Conservation (phyloP, 2,113 vertebrate genomes). For the Neomonachus schauinslandi region DNA sequence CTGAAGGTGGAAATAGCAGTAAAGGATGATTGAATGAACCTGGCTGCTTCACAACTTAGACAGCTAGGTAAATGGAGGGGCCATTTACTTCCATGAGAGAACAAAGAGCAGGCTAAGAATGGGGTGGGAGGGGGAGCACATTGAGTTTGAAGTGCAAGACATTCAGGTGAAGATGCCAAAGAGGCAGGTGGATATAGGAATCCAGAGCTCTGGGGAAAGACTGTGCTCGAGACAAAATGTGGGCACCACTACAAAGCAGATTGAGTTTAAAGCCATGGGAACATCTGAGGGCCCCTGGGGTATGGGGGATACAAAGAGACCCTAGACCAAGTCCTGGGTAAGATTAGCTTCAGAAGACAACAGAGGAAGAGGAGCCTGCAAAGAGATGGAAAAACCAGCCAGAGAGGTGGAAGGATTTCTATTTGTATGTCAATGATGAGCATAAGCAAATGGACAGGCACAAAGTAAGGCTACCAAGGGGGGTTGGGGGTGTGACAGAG, state of each 20-base stretch:
- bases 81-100: not conserved
- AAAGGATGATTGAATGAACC: not conserved
- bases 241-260: not conserved
- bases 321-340: not conserved
- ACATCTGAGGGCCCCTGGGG: not conserved
- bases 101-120: not conserved
- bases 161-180: accelerated
- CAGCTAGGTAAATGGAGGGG: not conserved
- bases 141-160: not conserved
- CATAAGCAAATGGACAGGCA: accelerated
- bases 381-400: not conserved
- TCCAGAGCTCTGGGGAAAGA: not conserved
- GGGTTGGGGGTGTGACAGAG: no score
- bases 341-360: not conserved
- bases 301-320: not conserved
- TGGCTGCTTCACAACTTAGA: not conserved
- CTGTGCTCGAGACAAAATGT: not conserved
- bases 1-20: not conserved
- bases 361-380: not conserved
- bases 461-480: accelerated
- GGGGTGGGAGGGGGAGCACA: no score
- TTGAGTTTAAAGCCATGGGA: not conserved
- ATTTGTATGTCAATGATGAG: accelerated
- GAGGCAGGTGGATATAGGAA: not conserved
- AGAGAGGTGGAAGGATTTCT: not conserved